Conservation (phyloP, 2,797 vertebrate genomes). For the Enteromius radiatus region DNA sequence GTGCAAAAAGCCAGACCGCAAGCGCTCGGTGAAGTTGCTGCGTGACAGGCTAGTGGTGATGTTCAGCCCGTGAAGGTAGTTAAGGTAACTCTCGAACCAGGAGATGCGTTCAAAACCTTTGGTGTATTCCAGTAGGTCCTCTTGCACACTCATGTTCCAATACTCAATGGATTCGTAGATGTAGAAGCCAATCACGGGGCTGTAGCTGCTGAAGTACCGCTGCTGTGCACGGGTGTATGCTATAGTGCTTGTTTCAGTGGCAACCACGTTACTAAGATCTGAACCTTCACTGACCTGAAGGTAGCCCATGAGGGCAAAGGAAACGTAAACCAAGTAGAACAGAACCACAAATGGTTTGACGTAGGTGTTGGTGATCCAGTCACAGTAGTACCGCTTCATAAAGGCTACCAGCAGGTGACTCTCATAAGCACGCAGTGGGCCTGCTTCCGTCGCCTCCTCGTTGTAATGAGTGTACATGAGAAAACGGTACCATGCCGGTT, state of each 20-base stretch:
- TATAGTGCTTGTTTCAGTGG: slow-evolving; percentile 94
- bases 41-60: slow-evolving; percentile 89
- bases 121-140: slow-evolving; percentile 94
- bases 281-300: slow-evolving; percentile 94
- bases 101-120: slow-evolving; percentile 98
- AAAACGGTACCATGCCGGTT: slow-evolving; percentile 96
- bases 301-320: slow-evolving; percentile 99
- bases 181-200: slow-evolving; percentile 98
- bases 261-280: slow-evolving; percentile 94
- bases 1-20: slow-evolving; percentile 91
- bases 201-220: slow-evolving; percentile 97
- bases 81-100: slow-evolving; percentile 97
- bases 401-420: slow-evolving; percentile 95
- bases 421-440: slow-evolving; percentile 89
- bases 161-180: slow-evolving; percentile 98
- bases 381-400: slow-evolving; percentile 95
- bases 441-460: slow-evolving; percentile 81
- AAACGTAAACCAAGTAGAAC: slow-evolving; percentile 98
- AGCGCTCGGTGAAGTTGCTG: slow-evolving; percentile 91
- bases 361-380: slow-evolving; percentile 99
- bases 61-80: slow-evolving; percentile 92
- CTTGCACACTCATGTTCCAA: slow-evolving; percentile 96
- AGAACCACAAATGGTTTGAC: slow-evolving; percentile 99
- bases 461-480: slow-evolving; percentile 96
- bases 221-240: slow-evolving; percentile 94